Evolutionary conservation across 2,113 vertebrate genomes (phyloP), one percentile per base, ranked within the genome.

Genomic region (Notothenia rossii): DNA sequence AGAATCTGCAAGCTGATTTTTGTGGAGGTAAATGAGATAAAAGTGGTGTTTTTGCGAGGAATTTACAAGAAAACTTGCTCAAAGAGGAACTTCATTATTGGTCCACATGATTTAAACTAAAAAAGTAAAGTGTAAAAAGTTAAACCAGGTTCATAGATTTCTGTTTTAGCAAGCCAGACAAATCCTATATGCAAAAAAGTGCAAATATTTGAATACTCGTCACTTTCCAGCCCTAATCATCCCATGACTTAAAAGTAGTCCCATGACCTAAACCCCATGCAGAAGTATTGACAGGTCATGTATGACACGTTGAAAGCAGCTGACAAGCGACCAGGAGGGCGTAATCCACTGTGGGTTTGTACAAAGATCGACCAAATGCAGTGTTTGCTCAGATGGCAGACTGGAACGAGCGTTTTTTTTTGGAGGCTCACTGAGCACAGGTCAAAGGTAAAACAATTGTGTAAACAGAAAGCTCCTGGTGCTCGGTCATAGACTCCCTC

Each of bases 401-500:
- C 75, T 49, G 63, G 49, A 87, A 65, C 45, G 46, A 25, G 12
- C 29, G 50, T 63, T 56, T 73, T 50, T 56, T 75, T 82, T 72
- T 62, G 66, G 60, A 86, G 65, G 33, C 71, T 70, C 51, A 43
- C 69, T 59, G 75, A 83, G 61, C 49, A n/a, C 0, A 66, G 91
- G 89, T 85, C 85, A 89, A 76, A 86, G 79, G 64, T 70, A 75
- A 72, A 79, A 68, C 88, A 72, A 66, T 13, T 82, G 80, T 29
- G 75, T 83, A 93, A 93, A 93, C 85, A 91, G 77, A 88, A 88
- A 92, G 67, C 50, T 75, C 61, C 53, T 53, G 40, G 8, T 22
- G 74, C 46, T 65, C 5, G 58, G 22, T 79, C 36, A 45, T 3
- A 55, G 50, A 20, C 51, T 60, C 64, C 65, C 46, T 55, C 69